Conservation (phyloP, 2,113 vertebrate species). For the Mungos mungo region DNA sequence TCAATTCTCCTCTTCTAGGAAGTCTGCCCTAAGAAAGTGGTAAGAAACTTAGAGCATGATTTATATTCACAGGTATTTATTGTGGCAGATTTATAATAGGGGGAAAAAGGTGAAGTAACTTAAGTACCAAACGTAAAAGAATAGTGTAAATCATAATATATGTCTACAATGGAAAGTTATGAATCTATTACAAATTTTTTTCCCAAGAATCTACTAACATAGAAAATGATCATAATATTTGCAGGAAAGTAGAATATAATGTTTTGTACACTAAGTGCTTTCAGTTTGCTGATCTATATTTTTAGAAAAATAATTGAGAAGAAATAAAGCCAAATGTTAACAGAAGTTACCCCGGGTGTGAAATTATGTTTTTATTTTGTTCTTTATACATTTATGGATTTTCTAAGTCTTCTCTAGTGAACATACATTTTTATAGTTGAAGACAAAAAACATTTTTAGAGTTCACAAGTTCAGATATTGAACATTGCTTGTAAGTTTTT, state of each 20-base stretch:
- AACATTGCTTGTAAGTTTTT: not conserved
- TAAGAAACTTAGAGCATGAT: not conserved
- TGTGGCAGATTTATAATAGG: slow-evolving; percentile 20
- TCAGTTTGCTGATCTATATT: not conserved
- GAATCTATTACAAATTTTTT: not conserved
- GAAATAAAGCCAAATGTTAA: slow-evolving; percentile 16
- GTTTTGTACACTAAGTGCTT: not conserved
- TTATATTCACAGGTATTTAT: slow-evolving; percentile 13
- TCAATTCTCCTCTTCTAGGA: slow-evolving; percentile 11
- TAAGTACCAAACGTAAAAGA: slow-evolving; percentile 13
- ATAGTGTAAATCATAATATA: not conserved
- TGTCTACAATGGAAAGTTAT: not conserved
- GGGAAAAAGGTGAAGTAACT: not conserved
- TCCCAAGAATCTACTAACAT: not conserved
- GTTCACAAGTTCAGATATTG: slow-evolving; percentile 40
- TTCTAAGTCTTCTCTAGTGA: slow-evolving; percentile 6
- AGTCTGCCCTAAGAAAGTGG: not conserved
- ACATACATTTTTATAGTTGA: slow-evolving; percentile 14
- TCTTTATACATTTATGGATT: slow-evolving; percentile 17
- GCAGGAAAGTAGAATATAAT: not conserved
- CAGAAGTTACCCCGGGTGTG: not conserved
- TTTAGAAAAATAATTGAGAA: slow-evolving; percentile 1
- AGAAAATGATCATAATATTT: slow-evolving; percentile 21
- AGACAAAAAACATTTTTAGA: slow-evolving; percentile 10
- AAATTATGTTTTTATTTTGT: not conserved